Evolutionary conservation across 2,797 vertebrate species (phyloP).

Genomic region (Platalea minor): DNA sequence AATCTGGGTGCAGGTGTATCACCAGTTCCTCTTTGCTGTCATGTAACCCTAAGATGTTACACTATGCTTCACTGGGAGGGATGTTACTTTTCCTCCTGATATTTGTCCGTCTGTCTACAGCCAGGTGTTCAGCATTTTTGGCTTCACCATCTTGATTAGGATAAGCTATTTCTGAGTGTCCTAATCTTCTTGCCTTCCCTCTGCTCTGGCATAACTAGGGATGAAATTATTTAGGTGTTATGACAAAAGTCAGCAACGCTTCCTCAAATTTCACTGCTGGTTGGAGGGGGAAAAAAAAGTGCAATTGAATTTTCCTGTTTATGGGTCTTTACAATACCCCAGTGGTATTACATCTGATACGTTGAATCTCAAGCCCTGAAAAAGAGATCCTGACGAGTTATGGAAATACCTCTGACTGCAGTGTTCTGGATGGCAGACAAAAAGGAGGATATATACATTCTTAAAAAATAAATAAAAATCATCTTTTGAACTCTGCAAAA

Average conservation of each 20-base stretch:
- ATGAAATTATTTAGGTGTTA: background rate
- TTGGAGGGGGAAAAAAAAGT: background rate
- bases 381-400: background rate
- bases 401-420: background rate
- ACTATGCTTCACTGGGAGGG: background rate
- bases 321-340: background rate
- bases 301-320: background rate
- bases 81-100: background rate
- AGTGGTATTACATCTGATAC: background rate
- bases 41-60: background rate
- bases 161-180: constrained; percentile 8
- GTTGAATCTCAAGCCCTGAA: background rate
- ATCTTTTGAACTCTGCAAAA: background rate
- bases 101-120: background rate
- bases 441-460: background rate
- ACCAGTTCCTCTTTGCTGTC: background rate
- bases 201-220: background rate
- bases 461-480: background rate
- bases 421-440: background rate
- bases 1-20: background rate
- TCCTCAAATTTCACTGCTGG: background rate
- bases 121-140: background rate
- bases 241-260: background rate
- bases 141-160: background rate
- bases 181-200: background rate